Evolutionary conservation across 1,140 invertebrate genomes (phyloP).

Genomic region (Triops longicaudatus): DNA sequence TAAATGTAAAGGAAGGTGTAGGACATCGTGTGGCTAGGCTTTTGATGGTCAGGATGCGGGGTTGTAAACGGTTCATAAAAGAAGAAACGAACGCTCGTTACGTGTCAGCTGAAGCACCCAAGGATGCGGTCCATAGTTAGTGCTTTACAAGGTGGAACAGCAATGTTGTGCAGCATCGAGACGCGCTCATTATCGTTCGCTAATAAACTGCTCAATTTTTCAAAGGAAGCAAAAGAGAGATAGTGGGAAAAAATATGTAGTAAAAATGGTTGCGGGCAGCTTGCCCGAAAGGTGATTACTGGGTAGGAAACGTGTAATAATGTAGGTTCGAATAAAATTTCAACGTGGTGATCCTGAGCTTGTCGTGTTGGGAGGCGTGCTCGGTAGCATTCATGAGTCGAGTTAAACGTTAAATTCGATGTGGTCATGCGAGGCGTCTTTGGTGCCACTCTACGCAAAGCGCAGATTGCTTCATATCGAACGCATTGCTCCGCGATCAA

Average conservation of each 20-base stretch:
- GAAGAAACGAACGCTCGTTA: conserved; percentile 5
- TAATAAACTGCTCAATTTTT: background rate
- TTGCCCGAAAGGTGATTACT: background rate
- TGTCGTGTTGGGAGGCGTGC: background rate
- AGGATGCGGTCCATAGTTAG: background rate
- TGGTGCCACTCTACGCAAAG: background rate
- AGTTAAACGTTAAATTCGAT: background rate
- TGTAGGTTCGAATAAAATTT: background rate
- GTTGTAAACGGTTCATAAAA: conserved; percentile 8
- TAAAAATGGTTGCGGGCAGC: background rate
- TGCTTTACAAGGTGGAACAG: background rate
- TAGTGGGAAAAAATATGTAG: too few species aligned
- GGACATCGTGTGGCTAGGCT: conserved; percentile 13
- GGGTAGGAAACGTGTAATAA: background rate
- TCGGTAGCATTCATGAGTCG: background rate
- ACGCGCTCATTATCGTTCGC: background rate
- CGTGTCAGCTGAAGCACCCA: conserved; percentile 6
- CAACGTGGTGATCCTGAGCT: background rate
- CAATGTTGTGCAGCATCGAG: background rate
- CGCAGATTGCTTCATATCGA: background rate
- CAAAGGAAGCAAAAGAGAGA: background rate
- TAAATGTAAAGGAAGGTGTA: background rate
- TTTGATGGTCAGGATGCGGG: conserved; percentile 11
- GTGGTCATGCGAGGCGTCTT: background rate
- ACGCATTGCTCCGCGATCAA: background rate